Base-by-base conservation (phyloP, 2,113 vertebrate species). In the Macquaria australasica region DNA sequence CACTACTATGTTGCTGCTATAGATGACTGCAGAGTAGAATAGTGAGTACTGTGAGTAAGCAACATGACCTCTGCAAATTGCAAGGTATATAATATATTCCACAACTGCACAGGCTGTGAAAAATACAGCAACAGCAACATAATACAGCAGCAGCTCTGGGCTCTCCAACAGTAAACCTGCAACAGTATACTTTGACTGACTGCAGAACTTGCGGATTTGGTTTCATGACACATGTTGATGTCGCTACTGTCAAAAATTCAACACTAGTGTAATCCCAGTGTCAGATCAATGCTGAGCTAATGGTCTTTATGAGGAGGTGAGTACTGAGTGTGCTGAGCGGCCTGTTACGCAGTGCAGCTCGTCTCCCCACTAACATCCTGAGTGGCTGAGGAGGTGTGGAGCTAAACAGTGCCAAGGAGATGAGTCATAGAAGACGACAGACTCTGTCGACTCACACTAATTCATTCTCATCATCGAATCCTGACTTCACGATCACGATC, bases 391-490 rank as follows among this genome's bases (percentile, higher is more conserved):
- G 71, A 73, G 70, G 41, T 66, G 67, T 11, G 56, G 73, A 50
- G 68, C 55, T 60, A 63, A 62, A 75, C 67, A 50, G 73, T 14
- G 62, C 16, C 3, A 31, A 55, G 62, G 37, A 83, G 60, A 78
- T 74, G 86, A 83, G 75, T 88, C 77, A 88, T 69, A 53, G 43
- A 41, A 68, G 56, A 76, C 16, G 60, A 72, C 82, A 81, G 55
- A 73, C 72, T 39, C 39, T 39, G 39, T 39, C 39, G 39, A 39
- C 58, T 34, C 34, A 59, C 80, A 56, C 63, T 23, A 28, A 16
- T 41, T 45, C 23, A 37, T 74, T 41, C 60, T 77, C 43, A 67
- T 86, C 80, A 72, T 73, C 28, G 72, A 78, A 76, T 34, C 56
- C 62, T 21, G 37, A 71, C 63, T 75, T 43, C 7, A 68, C 43